These are phyloP conservation scores for Lycaon pictus DNA, from an alignment of 2,113 vertebrate genomes.

Conservation along the genomic window DNA sequence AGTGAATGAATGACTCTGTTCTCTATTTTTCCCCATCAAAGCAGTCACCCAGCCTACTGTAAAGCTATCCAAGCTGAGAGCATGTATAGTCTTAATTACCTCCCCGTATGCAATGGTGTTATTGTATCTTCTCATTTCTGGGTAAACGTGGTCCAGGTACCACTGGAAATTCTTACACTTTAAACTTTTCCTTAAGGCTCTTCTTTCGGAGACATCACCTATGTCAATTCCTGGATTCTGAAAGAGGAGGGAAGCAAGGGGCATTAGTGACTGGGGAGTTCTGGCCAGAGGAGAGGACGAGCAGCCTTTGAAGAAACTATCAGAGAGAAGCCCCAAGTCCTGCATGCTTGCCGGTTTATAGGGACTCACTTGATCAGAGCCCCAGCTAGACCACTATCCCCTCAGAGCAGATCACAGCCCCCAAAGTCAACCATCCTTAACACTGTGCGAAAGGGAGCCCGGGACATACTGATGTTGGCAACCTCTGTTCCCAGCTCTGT, in stretches of 20 bases:
- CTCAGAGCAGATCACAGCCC: rapidly evolving
- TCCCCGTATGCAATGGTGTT: conserved; percentile 96
- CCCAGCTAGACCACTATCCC: not conserved
- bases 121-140: conserved; percentile 98
- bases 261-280: not conserved
- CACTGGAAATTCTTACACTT: conserved; percentile 98
- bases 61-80: not conserved
- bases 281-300: too few relatives aligned
- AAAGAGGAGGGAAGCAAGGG: conserved; percentile 60
- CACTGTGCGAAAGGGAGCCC: not conserved
- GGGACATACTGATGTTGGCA: not conserved
- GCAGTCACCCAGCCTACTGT: not conserved
- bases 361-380: not conserved
- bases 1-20: not conserved
- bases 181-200: conserved; percentile 92
- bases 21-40: not conserved
- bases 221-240: conserved; percentile 99
- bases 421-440: not conserved
- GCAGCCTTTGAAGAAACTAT: not conserved
- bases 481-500: not conserved
- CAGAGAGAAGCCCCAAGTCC: not conserved
- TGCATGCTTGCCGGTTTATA: not conserved
- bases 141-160: conserved; percentile 99
- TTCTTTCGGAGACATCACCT: conserved; percentile 95
- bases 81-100: conserved; percentile 84